phyloP scores from a whole-genome alignment of 37 sponge, comb jelly and placozoan species.

The Halisarca cf. caerulea region DNA sequence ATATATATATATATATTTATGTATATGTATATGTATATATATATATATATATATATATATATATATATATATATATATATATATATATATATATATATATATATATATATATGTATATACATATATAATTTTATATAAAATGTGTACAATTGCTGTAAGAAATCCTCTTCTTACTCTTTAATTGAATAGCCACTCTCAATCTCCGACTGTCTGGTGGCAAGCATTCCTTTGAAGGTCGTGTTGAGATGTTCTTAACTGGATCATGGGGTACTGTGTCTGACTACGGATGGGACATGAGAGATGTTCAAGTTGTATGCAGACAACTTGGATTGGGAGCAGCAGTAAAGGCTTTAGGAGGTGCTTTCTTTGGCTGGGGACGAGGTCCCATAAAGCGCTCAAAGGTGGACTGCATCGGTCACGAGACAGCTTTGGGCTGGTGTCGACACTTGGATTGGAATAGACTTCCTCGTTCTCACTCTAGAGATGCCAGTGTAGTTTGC shows the following conservation, averaged over 20 bases:
- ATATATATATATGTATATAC: not conserved
- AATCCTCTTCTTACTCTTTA: no score
- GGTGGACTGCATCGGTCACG: slow-evolving; percentile 16
- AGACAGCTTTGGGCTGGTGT: slow-evolving; percentile 5
- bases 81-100: not conserved
- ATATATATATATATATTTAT: no score
- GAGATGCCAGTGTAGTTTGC: slow-evolving; percentile 4
- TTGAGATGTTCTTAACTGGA: slow-evolving; percentile 14
- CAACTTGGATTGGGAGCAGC: slow-evolving; percentile 27
- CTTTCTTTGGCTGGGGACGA: not conserved
- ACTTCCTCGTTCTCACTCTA: not conserved
- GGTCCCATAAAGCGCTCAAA: not conserved
- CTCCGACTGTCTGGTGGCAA: slow-evolving; percentile 27
- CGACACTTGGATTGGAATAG: not conserved
- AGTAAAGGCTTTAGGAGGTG: not conserved
- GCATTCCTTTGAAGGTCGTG: slow-evolving; percentile 8
- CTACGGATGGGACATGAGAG: slow-evolving; percentile 13
- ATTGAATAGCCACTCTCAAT: not conserved
- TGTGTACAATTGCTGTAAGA: no score
- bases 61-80: no score
- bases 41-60: not conserved
- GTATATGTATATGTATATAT: no score
- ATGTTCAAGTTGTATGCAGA: slow-evolving; percentile 21
- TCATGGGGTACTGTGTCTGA: slow-evolving; percentile 32
- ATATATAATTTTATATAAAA: no score